phyloP scores from a whole-genome alignment of 2,797 vertebrate genomes.

The Pseudochirops cupreus region DNA sequence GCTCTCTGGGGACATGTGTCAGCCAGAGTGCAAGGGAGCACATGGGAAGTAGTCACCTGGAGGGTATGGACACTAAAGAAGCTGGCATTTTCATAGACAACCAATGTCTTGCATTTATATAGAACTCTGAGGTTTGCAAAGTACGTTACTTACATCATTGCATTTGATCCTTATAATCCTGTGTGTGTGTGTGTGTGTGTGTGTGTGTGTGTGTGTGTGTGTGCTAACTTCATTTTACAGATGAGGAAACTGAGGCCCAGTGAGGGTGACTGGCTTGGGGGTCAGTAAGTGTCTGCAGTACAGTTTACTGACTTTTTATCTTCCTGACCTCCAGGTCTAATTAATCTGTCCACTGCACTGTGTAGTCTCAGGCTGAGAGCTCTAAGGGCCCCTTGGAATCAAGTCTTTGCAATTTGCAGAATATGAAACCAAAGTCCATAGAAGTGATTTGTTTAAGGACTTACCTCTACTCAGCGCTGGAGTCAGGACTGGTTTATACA shows the following conservation, averaged over 20 bases:
- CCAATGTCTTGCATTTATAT: neutral
- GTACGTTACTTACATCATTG: neutral
- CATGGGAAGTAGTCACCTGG: neutral
- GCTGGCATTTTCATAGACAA: neutral
- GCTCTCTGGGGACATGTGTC: neutral
- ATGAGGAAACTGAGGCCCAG: neutral
- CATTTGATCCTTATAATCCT: neutral
- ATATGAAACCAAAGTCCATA: too few species aligned
- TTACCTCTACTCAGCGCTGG: too few species aligned
- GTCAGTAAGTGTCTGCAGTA: neutral
- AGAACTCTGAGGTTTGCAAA: neutral
- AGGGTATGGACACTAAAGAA: neutral
- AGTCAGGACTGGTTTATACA: too few species aligned
- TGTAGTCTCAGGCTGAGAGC: neutral
- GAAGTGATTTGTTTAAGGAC: too few species aligned
- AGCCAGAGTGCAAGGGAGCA: neutral
- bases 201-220: too few species aligned
- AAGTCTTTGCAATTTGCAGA: too few species aligned
- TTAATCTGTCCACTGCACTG: neutral
- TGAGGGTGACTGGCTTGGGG: neutral
- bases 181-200: neutral
- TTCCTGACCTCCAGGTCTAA: neutral
- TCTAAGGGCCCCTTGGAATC: neutral
- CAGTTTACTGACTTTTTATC: neutral
- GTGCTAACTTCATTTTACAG: neutral